A percentile compares a stretch with the other conserved stretches of the same genome.
phyloP scores from a whole-genome alignment of 2,113 vertebrate species.

The Acinonyx jubatus region DNA sequence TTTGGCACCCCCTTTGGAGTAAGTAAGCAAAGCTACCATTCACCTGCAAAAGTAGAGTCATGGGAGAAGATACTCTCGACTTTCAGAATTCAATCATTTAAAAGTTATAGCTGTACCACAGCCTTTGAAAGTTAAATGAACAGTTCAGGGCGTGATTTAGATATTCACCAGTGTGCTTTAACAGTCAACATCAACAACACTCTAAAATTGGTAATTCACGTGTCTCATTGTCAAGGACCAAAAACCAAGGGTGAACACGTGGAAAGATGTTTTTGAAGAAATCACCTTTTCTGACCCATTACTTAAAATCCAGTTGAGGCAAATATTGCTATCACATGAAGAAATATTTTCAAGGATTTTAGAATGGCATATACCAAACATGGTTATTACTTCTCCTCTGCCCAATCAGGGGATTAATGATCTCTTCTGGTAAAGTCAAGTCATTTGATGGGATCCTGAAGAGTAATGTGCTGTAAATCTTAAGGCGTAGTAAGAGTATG shows the following conservation, averaged over 20 bases:
- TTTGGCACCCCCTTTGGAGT: neutral
- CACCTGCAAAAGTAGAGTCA: neutral
- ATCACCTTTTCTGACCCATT: neutral
- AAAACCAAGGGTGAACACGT: neutral
- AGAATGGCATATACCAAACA: neutral
- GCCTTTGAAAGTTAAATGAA: neutral
- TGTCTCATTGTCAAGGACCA: neutral
- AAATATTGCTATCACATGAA: neutral
- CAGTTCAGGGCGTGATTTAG: neutral
- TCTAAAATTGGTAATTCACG: neutral
- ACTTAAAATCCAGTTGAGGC: neutral
- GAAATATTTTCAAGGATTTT: neutral
- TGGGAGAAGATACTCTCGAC: neutral
- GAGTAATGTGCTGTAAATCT: fast-evolving
- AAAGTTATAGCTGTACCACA: neutral
- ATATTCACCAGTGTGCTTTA: neutral
- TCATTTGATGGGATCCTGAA: neutral
- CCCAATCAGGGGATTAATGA: neutral
- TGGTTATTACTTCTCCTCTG: neutral
- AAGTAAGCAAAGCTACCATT: neutral
- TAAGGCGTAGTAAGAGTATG: neutral
- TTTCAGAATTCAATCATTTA: neutral
- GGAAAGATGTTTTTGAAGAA: neutral
- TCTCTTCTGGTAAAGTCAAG: neutral
- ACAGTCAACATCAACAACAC: neutral